A percentile compares a stretch with the other conserved stretches of the same genome.
These are phyloP conservation scores for Hoplodrina blanda DNA, from an alignment of 2,888 invertebrate genomes.

Conservation along the genomic window DNA sequence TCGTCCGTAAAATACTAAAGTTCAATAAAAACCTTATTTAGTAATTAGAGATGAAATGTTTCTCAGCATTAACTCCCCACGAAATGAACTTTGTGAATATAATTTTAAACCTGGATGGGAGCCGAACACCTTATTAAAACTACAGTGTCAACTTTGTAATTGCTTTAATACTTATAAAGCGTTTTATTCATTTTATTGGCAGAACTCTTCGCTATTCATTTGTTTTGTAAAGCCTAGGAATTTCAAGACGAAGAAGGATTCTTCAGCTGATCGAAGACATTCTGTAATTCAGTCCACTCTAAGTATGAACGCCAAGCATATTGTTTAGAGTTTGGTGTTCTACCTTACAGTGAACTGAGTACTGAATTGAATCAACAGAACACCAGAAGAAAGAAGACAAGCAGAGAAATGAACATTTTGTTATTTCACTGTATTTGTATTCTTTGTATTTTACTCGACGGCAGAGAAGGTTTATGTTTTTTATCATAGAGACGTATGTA, in stretches of 20 bases:
- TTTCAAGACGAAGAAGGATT: conserved; percentile 20
- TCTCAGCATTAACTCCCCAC: conserved; percentile 36
- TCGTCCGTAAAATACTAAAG: conserved; percentile 8
- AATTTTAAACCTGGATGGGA: conserved; percentile 19
- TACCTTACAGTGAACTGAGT: conserved; percentile 98
- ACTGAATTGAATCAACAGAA: conserved; percentile 68
- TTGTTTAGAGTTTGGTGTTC: conserved; percentile 96
- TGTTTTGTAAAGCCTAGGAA: conserved; percentile 22
- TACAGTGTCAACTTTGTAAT: conserved; percentile 25
- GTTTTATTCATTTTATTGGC: conserved; percentile 22
- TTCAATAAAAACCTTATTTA: conserved; percentile 21
- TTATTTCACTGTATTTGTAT: background rate
- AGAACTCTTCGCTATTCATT: conserved; percentile 11
- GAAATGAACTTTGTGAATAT: conserved; percentile 35
- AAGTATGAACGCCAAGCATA: conserved; percentile 98
- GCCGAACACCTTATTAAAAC: conserved; percentile 21
- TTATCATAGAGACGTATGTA: conserved; percentile 2
- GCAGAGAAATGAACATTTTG: conserved; percentile 5
- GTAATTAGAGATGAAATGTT: conserved; percentile 38
- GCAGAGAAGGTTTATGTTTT: conserved; percentile 11
- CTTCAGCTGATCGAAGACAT: conserved; percentile 28
- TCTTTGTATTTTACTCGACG: background rate
- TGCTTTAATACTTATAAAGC: conserved; percentile 12
- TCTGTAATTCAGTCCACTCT: conserved; percentile 93
- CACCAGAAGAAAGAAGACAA: conserved; percentile 38